Base-by-base conservation (phyloP, 2,797 vertebrate species). In the Anableps anableps region DNA sequence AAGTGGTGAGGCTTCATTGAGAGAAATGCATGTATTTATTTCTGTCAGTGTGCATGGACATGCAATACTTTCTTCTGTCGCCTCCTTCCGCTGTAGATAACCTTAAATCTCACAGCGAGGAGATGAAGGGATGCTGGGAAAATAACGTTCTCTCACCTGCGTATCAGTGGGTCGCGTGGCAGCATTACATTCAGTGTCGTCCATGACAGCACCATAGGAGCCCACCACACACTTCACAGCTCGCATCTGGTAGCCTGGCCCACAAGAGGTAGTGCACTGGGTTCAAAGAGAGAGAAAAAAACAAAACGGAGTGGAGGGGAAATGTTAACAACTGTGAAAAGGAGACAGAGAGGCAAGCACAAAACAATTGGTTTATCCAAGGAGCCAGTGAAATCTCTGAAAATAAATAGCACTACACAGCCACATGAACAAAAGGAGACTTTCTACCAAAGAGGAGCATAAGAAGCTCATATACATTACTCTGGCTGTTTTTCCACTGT, bases 221-320 rank as follows among this genome's bases (percentile, higher is more conserved):
- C 97, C 97, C 71, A 98, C 94, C 23, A 99, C 93, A 92, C 99
- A 99, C 90, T 98, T 99, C 90, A 99, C 98, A 0, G 96, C 97
- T 92, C 99, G 96, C 95, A 97, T 97, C 92, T 99, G 98, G 94
- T 99, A 99, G 73, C 99, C 98, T 77, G 96, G 96, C 68, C 98
- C 98, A 91, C 99, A 99, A 11, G 97, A 97, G 83, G 95, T 95
- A 6, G 97, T 98, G 95, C 99, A 99, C 99, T 99, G 91, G 80
- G 91, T 92, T 92, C 82, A 92, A 72, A 89, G 81, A 89, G 45
- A 76, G 80, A 53, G 48, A 85, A 79, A 87, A 6, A 70, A 17
- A 60, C 17, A 68, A 81, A 86, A 80, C 62, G 36, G 70, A 78
- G 73, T 50, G 38, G 60, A 41, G 72, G 76, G 34, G 84, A 80